Evolutionary conservation across 2,113 vertebrate genomes (phyloP).

Genomic region (Antigone vipio): DNA sequence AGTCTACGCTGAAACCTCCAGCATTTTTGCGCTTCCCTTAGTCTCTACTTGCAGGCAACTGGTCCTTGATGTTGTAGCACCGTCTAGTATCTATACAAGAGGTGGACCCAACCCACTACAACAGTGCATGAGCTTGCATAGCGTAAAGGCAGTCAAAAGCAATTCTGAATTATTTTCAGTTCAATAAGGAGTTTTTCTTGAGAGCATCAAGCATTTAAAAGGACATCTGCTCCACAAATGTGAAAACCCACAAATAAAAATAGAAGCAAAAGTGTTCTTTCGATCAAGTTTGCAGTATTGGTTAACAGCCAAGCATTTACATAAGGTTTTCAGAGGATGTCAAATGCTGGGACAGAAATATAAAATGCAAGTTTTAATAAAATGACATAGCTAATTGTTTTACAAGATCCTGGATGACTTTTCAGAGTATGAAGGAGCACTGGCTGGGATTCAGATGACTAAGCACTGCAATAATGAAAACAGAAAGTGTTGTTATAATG

Average conservation of each 20-base stretch:
- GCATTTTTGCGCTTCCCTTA: neutral
- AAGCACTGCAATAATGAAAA: slow-evolving; percentile 61
- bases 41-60: neutral
- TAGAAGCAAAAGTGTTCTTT: slow-evolving; percentile 31
- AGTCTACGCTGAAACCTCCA: neutral
- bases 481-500: slow-evolving; percentile 47
- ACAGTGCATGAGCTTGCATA: neutral
- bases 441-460: slow-evolving; percentile 54
- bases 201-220: neutral
- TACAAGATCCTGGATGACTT: slow-evolving; percentile 50
- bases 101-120: neutral
- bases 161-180: neutral
- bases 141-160: neutral
- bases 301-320: slow-evolving; percentile 45
- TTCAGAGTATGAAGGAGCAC: slow-evolving; percentile 38
- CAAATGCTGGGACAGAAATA: slow-evolving; percentile 54
- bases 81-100: neutral
- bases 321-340: slow-evolving; percentile 51
- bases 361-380: slow-evolving; percentile 63
- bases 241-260: slow-evolving; percentile 53
- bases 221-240: slow-evolving; percentile 53
- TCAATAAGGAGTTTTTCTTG: neutral
- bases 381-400: slow-evolving; percentile 62
- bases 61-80: neutral
- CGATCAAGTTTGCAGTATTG: neutral